Percentiles rank a stretch among this genome's conserved stretches.
Evolutionary conservation across 2,797 vertebrate species (phyloP).

Genomic region (Argya squamiceps): DNA sequence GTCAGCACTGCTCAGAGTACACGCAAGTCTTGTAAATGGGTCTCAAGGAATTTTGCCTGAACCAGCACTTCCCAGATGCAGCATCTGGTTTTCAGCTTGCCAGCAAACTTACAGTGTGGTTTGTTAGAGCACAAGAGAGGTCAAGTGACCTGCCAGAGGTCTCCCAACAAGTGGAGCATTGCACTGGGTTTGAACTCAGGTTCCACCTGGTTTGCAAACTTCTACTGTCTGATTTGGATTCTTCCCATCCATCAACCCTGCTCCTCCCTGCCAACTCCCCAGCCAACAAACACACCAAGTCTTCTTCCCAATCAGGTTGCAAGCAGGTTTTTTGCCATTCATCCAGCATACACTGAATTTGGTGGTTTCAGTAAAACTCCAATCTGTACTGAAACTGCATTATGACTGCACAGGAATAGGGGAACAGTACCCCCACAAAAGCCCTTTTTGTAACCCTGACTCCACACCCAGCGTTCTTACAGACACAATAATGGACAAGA

Average conservation of each 20-base stretch:
- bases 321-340: neutral
- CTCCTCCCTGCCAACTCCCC: neutral
- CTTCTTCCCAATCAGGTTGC: neutral
- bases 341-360: neutral
- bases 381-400: neutral
- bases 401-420: neutral
- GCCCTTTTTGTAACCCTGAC: neutral
- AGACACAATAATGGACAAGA: neutral
- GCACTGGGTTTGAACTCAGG: neutral
- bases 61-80: neutral
- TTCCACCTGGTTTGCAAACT: neutral
- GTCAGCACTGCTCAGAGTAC: neutral
- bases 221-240: neutral
- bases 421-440: neutral
- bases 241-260: neutral
- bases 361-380: neutral
- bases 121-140: neutral
- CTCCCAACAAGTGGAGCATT: neutral
- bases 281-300: accelerated
- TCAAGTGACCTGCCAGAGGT: neutral
- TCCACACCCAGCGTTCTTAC: neutral
- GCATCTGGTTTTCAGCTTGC: slow-evolving; percentile 27
- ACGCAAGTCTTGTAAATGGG: neutral
- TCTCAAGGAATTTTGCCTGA: neutral
- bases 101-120: neutral